Evolutionary conservation across 2,113 vertebrate species (phyloP).

Genomic region (Amazona guildingii): DNA sequence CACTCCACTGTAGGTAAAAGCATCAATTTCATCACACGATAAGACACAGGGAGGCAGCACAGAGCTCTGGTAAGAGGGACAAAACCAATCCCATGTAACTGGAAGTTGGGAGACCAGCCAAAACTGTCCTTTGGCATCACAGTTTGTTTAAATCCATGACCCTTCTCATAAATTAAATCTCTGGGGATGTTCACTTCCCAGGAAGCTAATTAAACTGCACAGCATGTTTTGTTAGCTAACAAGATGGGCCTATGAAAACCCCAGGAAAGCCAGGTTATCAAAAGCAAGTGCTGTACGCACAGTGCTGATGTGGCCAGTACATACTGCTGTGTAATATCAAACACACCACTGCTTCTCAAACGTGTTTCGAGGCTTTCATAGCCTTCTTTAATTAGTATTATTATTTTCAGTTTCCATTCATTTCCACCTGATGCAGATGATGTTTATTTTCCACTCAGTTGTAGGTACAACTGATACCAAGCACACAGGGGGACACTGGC

Average conservation of each 20-base stretch:
- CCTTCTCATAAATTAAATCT: not conserved
- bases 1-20: not conserved
- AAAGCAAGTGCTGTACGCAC: rapidly evolving
- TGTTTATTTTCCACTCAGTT: not conserved
- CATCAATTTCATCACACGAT: not conserved
- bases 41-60: not conserved
- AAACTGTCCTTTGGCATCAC: not conserved
- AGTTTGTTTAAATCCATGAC: not conserved
- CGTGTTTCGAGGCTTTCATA: not conserved
- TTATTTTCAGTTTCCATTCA: not conserved
- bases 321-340: not conserved
- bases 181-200: not conserved
- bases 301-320: not conserved
- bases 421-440: not conserved
- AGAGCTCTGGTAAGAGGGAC: not conserved
- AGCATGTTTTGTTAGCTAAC: constrained; percentile 19
- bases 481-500: rapidly evolving
- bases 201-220: constrained; percentile 25
- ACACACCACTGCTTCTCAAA: not conserved
- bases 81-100: not conserved
- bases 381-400: not conserved
- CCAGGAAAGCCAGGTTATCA: not conserved
- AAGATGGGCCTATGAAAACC: not conserved
- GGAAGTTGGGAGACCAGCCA: not conserved
- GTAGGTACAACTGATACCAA: not conserved